A percentile compares a stretch with the other conserved stretches of the same genome.
Conservation (phyloP, 2,113 vertebrate genomes). For the Vulpes ferrilata region DNA sequence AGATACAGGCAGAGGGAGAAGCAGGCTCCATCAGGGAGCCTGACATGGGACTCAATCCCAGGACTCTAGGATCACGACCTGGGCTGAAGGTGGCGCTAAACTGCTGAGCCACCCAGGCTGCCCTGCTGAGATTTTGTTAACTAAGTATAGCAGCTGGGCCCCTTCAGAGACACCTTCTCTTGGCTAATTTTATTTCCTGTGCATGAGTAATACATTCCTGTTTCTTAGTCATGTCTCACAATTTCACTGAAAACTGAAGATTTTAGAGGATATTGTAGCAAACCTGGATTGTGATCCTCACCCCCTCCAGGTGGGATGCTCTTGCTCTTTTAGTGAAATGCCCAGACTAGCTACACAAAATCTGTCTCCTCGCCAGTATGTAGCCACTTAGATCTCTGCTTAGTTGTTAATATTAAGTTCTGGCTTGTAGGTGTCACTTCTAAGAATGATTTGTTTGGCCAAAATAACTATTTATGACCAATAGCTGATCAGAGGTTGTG, state of each 20-base stretch:
- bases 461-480: background rate
- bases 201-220: background rate
- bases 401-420: background rate
- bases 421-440: background rate
- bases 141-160: background rate
- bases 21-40: no score
- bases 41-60: no score
- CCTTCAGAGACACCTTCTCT: background rate
- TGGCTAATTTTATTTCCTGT: background rate
- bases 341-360: background rate
- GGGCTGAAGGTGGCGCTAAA: no score
- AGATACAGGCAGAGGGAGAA: no score
- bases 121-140: background rate
- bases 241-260: background rate
- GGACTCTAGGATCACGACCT: no score
- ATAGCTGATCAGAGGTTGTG: background rate
- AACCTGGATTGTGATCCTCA: background rate
- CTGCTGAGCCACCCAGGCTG: no score
- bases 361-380: background rate
- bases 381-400: background rate
- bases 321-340: background rate
- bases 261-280: background rate
- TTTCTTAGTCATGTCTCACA: background rate
- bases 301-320: background rate
- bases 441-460: background rate